Percentiles rank a stretch among this genome's conserved stretches.
Evolutionary conservation across 1,140 invertebrate species (phyloP).

Genomic region (Cephus cinctus): DNA sequence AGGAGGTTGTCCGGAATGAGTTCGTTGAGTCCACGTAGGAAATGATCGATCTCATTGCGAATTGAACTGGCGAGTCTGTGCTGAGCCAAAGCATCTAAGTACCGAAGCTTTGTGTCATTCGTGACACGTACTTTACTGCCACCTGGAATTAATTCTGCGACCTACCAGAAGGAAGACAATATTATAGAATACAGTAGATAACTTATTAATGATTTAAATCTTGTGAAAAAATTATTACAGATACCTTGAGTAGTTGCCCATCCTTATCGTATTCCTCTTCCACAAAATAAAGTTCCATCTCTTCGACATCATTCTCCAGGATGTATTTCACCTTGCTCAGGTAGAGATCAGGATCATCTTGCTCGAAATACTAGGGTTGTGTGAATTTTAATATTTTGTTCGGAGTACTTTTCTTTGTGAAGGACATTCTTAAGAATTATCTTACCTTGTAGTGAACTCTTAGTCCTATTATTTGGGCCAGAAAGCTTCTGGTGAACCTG

Average conservation of each 20-base stretch:
- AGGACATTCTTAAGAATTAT: slow-evolving; percentile 2
- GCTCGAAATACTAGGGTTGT: slow-evolving; percentile 82
- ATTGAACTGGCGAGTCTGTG: slow-evolving; percentile 80
- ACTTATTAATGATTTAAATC: no score
- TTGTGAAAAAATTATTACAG: no score
- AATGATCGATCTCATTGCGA: slow-evolving; percentile 82
- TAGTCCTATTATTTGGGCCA: slow-evolving; percentile 91
- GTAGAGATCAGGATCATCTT: slow-evolving; percentile 92
- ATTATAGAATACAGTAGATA: no score
- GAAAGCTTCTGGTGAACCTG: slow-evolving; percentile 87
- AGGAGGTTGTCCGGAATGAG: slow-evolving; percentile 90
- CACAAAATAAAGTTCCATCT: slow-evolving; percentile 82
- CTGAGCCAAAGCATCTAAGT: slow-evolving; percentile 87
- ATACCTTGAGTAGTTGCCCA: slow-evolving; percentile 70
- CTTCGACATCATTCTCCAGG: slow-evolving; percentile 84
- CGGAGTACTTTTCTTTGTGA: no score
- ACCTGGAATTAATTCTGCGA: slow-evolving; percentile 50
- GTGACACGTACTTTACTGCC: slow-evolving; percentile 63
- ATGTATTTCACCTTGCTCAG: slow-evolving; percentile 91
- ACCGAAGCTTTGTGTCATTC: slow-evolving; percentile 77
- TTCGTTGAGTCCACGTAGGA: slow-evolving; percentile 86
- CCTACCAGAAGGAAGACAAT: slow-evolving; percentile 22
- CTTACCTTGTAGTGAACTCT: slow-evolving; percentile 85
- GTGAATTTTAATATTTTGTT: no score
- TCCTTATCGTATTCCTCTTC: slow-evolving; percentile 84